Evolutionary conservation across 2,113 vertebrate genomes (phyloP), one percentile per base, ranked within the genome.

Genomic region (Podarcis muralis): DNA sequence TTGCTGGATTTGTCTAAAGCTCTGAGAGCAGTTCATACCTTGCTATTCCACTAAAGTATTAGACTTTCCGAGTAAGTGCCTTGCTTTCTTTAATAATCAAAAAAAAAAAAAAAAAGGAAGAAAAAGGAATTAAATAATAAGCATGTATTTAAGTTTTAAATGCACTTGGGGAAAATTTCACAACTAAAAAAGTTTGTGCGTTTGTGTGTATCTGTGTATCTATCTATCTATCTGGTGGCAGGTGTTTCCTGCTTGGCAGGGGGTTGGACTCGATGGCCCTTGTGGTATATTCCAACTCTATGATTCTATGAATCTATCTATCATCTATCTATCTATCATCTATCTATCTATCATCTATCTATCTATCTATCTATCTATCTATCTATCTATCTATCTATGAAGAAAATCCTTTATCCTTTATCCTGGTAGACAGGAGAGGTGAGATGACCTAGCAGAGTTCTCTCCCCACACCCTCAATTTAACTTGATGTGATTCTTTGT

Each of bases 31-130:
- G 22, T 25, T 6, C 25, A 7, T 12, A 4, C 11, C 6, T 71
- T 57, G 3, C 8, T 25, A 4, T 11, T 25, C 66, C 3, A 68
- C 16, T 65, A 15, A 53, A 80, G 18, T 80, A n/a, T n/a, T 75
- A 16, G 0, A 3, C 13, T 13, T 75, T 37, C 37, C 25, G 7
- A 20, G 27, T 5, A 74, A 15, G 0, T 74, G 23, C 20, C 40
- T 16, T 85, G 75, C 92, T 92, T 91, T 65, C 85, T 91, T 93
- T 91, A 91, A 89, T 65, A 81, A 69, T 11, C n/a, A n/a, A 80
- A 57, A 16, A 71, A 87, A 30, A 30, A 6, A n/a, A 80, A 57
- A 16, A 71, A 87, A 30, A 30, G 11, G 8, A 88, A n/a, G 11
- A 72, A 72, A 74, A 25, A 3, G 12, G 13, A 48, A 83, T 65